phyloP scores from a whole-genome alignment of 2,888 invertebrate genomes.

The Tachina grossa region DNA sequence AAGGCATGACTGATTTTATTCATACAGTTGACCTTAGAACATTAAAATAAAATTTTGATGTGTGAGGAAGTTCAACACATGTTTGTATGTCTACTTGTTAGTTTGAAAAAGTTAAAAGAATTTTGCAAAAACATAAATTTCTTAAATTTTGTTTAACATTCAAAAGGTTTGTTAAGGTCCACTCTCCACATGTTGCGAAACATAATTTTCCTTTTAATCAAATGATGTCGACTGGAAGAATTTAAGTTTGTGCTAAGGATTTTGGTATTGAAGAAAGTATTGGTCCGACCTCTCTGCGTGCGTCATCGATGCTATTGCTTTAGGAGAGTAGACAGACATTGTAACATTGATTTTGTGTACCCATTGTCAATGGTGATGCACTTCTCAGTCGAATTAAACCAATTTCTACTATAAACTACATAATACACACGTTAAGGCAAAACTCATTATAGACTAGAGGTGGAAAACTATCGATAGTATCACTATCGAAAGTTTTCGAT shows the following conservation, averaged over 20 bases:
- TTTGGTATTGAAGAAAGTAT: no score
- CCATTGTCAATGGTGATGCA: no score
- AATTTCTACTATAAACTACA: no score
- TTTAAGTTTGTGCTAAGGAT: background rate
- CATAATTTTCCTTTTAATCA: background rate
- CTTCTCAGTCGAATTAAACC: no score
- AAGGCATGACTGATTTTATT: constrained; percentile 48
- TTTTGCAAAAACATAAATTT: background rate
- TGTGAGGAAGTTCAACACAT: background rate
- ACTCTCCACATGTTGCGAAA: background rate
- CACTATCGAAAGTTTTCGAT: no score
- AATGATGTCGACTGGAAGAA: background rate
- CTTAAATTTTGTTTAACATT: background rate
- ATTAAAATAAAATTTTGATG: background rate
- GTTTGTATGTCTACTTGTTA: background rate
- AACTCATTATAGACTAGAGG: no score
- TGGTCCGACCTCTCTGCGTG: no score
- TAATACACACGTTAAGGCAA: no score
- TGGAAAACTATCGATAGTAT: no score
- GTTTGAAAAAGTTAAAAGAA: background rate
- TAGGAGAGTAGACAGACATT: no score
- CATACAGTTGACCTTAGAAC: constrained; percentile 28
- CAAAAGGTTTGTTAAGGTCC: background rate
- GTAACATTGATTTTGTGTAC: no score
- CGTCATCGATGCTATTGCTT: no score